Evolutionary conservation across 2,113 vertebrate species (phyloP).

Genomic region (Myotis brandtii): DNA sequence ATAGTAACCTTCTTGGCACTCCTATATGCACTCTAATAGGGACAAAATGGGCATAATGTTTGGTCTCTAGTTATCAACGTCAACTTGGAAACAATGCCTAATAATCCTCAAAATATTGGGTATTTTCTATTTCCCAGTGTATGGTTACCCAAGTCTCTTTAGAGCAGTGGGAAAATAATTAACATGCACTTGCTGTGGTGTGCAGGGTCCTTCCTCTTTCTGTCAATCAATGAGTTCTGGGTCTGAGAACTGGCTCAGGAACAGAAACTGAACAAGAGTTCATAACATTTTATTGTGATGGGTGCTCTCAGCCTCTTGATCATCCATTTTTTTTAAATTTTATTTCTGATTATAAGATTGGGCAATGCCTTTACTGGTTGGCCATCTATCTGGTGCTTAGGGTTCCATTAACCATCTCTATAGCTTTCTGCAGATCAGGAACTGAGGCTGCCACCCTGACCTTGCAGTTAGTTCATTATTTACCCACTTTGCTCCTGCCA

Average conservation of each 20-base stretch:
- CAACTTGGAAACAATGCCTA: background rate
- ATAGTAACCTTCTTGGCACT: background rate
- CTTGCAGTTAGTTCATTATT: background rate
- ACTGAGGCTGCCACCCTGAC: background rate
- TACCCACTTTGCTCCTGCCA: background rate
- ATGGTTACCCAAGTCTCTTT: background rate
- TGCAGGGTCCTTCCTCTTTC: background rate
- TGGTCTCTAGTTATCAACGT: background rate
- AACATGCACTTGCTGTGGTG: background rate
- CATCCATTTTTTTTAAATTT: background rate
- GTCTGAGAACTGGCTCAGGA: background rate
- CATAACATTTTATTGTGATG: background rate
- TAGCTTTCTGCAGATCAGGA: background rate
- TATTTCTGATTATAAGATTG: background rate
- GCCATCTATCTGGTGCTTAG: background rate
- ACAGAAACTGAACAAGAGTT: background rate
- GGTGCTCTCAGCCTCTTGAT: background rate
- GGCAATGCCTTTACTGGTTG: background rate
- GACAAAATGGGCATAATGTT: accelerated
- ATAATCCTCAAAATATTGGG: background rate
- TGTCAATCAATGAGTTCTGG: background rate
- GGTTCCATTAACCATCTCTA: background rate
- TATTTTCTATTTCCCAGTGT: background rate
- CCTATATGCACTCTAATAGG: background rate
- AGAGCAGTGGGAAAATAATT: background rate